Evolutionary conservation across 2,797 vertebrate genomes (phyloP), one percentile per base, ranked within the genome.

Genomic region (Sphaeramia orbicularis): DNA sequence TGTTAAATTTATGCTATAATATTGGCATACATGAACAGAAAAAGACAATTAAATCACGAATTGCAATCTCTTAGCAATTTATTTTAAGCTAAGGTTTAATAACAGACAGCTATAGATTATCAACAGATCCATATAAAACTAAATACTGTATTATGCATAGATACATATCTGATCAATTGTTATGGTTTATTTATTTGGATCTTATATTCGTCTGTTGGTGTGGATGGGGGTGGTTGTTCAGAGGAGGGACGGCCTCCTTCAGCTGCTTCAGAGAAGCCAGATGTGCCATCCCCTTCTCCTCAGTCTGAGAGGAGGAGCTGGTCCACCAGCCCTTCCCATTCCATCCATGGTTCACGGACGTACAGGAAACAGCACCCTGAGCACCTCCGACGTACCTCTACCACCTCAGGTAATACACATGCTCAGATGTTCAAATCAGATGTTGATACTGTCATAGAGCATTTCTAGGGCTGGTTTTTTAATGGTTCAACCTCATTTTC

Each of bases 281-380:
- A 97, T 13, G 86, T 79, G 14, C 88, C 87, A 3, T 88, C 93
- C 51, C 90, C 91, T 5, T 96, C 96, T 13, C 93, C 94, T 7
- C 95, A 94, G 21, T 68, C 85, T 0, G 78, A 94, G 68, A 87
- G 95, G 65, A 91, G 86, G 42, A 92, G 87, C 66, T 97, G 96
- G 96, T 91, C 95, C 59, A 93, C 94, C 74, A 98, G 95, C 86
- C 94, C 96, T 40, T 85, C 92, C 1, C 91, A 91, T 65, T 91
- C 93, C 2, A 7, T 77, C 11, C 89, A 93, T 42, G 91, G 92
- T 6, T 91, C 95, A 0, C 78, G 89, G 50, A 65, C 93, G 0
- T 95, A 95, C 67, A 94, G 95, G 78, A 99, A 98, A 55, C 95
- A 92, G 35, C 90, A 94, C 47, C 70, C 94, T 2, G 96, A 98